Percentiles rank a stretch among this genome's conserved stretches.
These are phyloP conservation scores for Drosophila tropicalis DNA, from an alignment of 1,140 invertebrate species.

Conservation along the genomic window DNA sequence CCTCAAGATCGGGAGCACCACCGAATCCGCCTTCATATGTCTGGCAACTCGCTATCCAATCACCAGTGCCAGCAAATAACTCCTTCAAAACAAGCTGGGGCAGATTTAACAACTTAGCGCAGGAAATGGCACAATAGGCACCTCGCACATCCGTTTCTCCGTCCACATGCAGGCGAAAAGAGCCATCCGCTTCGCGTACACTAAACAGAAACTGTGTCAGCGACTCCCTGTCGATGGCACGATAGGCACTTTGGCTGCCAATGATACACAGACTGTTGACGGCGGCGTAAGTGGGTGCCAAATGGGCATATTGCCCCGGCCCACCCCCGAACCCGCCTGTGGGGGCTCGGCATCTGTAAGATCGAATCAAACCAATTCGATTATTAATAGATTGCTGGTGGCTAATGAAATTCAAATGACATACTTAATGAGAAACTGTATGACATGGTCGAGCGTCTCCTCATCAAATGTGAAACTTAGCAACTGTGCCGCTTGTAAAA, in stretches of 20 bases:
- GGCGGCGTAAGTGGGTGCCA: slow-evolving; percentile 98
- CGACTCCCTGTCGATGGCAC: slow-evolving; percentile 91
- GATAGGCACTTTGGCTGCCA: slow-evolving; percentile 93
- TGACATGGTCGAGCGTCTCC: slow-evolving; percentile 87
- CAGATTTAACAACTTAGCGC: slow-evolving; percentile 94
- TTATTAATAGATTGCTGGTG: background rate
- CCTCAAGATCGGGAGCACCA: slow-evolving; percentile 96
- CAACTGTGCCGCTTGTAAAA: slow-evolving; percentile 93
- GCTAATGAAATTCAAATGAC: background rate
- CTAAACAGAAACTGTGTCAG: slow-evolving; percentile 91
- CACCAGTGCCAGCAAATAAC: slow-evolving; percentile 92
- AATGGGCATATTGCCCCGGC: slow-evolving; percentile 94
- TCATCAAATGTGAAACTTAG: slow-evolving; percentile 89
- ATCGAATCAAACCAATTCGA: slow-evolving; percentile 7
- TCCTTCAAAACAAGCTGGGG: slow-evolving; percentile 86
- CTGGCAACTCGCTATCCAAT: slow-evolving; percentile 97
- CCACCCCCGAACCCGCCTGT: slow-evolving; percentile 97
- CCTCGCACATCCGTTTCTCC: slow-evolving; percentile 98
- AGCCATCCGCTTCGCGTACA: slow-evolving; percentile 92
- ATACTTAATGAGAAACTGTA: slow-evolving; percentile 86
- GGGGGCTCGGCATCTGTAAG: slow-evolving; percentile 89
- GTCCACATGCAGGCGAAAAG: slow-evolving; percentile 94
- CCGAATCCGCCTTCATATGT: slow-evolving; percentile 99
- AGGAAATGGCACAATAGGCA: slow-evolving; percentile 96
- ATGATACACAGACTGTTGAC: slow-evolving; percentile 96